Evolutionary conservation across 1,140 invertebrate genomes (phyloP).

Genomic region (Araneus ventricosus): DNA sequence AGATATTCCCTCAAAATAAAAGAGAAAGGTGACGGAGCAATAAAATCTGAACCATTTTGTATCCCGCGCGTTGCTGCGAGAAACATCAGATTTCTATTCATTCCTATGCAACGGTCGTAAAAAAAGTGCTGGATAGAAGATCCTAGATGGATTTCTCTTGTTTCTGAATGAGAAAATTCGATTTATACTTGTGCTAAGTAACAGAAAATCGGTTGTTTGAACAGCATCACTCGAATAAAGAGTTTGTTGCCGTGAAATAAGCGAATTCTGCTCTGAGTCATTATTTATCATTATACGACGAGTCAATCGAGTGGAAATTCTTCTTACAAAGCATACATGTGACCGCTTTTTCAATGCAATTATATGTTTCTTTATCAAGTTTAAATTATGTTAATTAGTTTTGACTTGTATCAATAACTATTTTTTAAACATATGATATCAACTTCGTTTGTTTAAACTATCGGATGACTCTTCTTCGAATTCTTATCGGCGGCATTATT

Average conservation of each 20-base stretch:
- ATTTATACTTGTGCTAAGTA: not conserved
- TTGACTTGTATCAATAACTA: too few relatives aligned
- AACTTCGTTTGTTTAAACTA: too few relatives aligned
- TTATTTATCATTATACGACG: too few relatives aligned
- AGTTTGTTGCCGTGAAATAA: not conserved
- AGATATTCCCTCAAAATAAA: constrained; percentile 4
- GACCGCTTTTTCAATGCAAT: too few relatives aligned
- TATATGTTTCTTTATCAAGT: too few relatives aligned
- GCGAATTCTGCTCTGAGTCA: not conserved
- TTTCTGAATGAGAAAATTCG: not conserved
- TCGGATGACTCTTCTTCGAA: too few relatives aligned
- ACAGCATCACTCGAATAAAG: not conserved
- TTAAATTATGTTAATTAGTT: too few relatives aligned
- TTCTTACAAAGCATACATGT: too few relatives aligned
- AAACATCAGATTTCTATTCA: not conserved
- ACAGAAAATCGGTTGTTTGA: not conserved
- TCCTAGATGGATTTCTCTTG: constrained; percentile 22
- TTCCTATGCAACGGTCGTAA: not conserved
- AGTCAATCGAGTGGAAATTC: too few relatives aligned
- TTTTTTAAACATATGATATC: too few relatives aligned
- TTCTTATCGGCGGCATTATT: too few relatives aligned
- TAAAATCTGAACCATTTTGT: not conserved
- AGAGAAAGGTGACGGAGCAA: not conserved
- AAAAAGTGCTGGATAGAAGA: not conserved
- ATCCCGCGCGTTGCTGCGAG: not conserved